These are phyloP conservation scores for Mongoloraphidia duomilia DNA, from an alignment of 2,888 invertebrate species.

Conservation along the genomic window DNA sequence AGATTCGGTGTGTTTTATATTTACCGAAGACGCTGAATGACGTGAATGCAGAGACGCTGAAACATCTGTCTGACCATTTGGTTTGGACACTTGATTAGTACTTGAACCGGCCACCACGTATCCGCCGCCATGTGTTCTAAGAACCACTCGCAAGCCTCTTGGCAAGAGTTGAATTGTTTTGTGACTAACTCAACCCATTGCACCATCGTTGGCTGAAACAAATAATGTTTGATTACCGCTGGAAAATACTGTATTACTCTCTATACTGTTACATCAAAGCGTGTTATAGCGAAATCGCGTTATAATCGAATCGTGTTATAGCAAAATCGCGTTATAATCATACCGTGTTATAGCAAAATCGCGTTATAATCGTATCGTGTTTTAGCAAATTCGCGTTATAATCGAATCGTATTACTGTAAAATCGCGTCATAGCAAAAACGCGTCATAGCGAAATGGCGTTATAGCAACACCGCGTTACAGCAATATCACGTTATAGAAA, in stretches of 20 bases:
- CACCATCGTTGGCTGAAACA: conserved; percentile 74
- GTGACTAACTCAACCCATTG: conserved; percentile 92
- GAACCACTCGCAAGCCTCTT: conserved; percentile 83
- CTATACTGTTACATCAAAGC: no score
- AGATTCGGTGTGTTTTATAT: conserved; percentile 9
- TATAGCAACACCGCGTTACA: no score
- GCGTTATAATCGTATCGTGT: no score
- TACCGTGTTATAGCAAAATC: no score
- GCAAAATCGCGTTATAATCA: no score
- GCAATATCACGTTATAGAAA: no score
- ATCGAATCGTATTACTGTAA: no score
- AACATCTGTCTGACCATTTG: conserved; percentile 96
- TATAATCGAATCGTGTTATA: no score
- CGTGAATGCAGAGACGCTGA: conserved; percentile 86
- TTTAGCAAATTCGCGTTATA: no score
- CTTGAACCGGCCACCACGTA: conserved; percentile 91
- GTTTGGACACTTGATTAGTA: conserved; percentile 86
- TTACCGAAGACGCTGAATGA: conserved; percentile 75
- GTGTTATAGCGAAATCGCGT: no score
- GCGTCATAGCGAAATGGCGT: no score
- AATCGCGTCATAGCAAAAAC: no score
- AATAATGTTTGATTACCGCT: background rate
- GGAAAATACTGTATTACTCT: background rate
- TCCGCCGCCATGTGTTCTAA: conserved; percentile 84
- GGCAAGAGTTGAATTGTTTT: conserved; percentile 86